Evolutionary conservation across 2,797 vertebrate species (phyloP).

Genomic region (Rhinatrema bivittatum): DNA sequence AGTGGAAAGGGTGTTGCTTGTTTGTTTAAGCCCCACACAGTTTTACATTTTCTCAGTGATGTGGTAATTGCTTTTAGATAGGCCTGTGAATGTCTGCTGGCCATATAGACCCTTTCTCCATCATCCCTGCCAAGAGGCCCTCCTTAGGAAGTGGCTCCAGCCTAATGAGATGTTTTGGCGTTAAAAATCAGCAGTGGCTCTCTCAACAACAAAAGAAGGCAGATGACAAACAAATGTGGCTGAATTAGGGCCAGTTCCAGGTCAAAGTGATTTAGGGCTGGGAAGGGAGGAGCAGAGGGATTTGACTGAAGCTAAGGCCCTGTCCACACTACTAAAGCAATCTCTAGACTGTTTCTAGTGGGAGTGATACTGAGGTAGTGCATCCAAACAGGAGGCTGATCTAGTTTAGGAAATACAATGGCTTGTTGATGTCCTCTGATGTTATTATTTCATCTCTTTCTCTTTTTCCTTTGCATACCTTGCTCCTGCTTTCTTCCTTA

Average conservation of each 20-base stretch:
- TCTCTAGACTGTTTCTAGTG: too few relatives aligned
- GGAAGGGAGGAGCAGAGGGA: slow-evolving; percentile 27
- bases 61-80: slow-evolving; percentile 59
- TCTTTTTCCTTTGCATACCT: too few relatives aligned
- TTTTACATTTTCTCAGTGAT: slow-evolving; percentile 54
- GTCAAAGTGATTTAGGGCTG: slow-evolving; percentile 52
- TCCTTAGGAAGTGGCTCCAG: slow-evolving; percentile 44
- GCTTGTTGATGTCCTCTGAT: too few relatives aligned
- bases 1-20: slow-evolving; percentile 37
- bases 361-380: too few relatives aligned
- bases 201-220: slow-evolving; percentile 47
- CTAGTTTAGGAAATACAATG: too few relatives aligned
- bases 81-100: slow-evolving; percentile 37
- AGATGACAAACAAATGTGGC: slow-evolving; percentile 52
- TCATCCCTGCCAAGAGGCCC: slow-evolving; percentile 47
- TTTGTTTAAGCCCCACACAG: slow-evolving; percentile 46
- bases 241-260: slow-evolving; percentile 50
- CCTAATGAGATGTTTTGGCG: slow-evolving; percentile 40
- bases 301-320: slow-evolving; percentile 29
- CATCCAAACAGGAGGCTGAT: too few relatives aligned
- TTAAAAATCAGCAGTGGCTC: slow-evolving; percentile 31
- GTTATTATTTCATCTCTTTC: too few relatives aligned
- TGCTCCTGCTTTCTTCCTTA: too few relatives aligned
- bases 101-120: slow-evolving; percentile 31
- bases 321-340: slow-evolving; percentile 26